These are phyloP conservation scores for Xiphophorus couchianus DNA, from an alignment of 2,113 vertebrate species.

Conservation along the genomic window DNA sequence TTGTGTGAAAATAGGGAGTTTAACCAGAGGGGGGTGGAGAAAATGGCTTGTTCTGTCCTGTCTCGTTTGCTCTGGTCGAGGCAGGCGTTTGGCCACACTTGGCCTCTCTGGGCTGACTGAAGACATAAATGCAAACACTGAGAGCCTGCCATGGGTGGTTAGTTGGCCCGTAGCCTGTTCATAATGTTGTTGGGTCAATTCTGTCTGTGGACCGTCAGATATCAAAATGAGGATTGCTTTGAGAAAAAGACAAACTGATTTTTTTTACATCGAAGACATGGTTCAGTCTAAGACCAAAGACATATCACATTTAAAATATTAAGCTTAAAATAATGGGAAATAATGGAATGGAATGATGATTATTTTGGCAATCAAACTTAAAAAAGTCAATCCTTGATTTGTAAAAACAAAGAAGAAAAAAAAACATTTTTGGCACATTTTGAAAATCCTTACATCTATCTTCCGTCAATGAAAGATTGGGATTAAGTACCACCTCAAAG, in stretches of 20 bases:
- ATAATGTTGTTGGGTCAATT: slow-evolving; percentile 49
- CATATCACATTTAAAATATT: neutral
- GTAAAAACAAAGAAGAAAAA: too few relatives aligned
- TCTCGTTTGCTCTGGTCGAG: slow-evolving; percentile 54
- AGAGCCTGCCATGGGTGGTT: slow-evolving; percentile 24
- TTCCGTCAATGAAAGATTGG: too few relatives aligned
- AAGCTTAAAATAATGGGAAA: neutral
- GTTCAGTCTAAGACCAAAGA: neutral
- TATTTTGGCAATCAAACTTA: neutral
- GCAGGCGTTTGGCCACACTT: slow-evolving; percentile 46
- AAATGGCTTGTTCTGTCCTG: slow-evolving; percentile 65
- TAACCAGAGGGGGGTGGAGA: slow-evolving; percentile 63
- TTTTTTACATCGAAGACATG: neutral
- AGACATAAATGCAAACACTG: slow-evolving; percentile 62
- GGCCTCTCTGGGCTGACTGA: slow-evolving; percentile 61
- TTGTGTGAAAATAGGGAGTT: slow-evolving; percentile 65
- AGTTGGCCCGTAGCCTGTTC: slow-evolving; percentile 20
- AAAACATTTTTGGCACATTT: neutral
- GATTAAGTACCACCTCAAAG: neutral
- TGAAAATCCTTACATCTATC: neutral
- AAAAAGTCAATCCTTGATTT: neutral
- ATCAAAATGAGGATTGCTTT: slow-evolving; percentile 35
- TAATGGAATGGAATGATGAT: neutral
- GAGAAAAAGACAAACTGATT: slow-evolving; percentile 12
- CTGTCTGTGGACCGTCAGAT: slow-evolving; percentile 32